These are phyloP conservation scores for Ceratoteleas bidentatus DNA, from an alignment of 1,140 invertebrate genomes.

Conservation along the genomic window DNA sequence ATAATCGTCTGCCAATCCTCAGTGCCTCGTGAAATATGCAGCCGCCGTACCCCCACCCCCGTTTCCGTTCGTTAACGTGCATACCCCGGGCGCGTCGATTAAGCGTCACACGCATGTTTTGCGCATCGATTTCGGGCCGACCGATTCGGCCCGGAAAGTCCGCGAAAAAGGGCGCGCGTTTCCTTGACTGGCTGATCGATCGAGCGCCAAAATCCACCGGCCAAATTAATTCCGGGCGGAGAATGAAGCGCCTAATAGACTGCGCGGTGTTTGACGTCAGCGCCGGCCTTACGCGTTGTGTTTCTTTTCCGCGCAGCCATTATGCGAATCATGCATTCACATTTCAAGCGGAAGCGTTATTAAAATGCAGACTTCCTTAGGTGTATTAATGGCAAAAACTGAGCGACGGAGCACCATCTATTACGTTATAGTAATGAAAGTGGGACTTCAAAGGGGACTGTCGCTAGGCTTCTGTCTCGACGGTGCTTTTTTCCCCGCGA, in stretches of 20 bases:
- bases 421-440: too few relatives aligned
- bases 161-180: conserved; percentile 20
- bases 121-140: conserved; percentile 30
- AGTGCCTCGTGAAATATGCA: conserved; percentile 34
- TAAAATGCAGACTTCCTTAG: conserved; percentile 62
- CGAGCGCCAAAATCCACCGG: conserved; percentile 4
- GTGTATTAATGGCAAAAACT: conserved; percentile 53
- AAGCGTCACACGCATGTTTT: conserved; percentile 54
- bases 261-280: conserved; percentile 50
- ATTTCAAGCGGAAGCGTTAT: conserved; percentile 61
- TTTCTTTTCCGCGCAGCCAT: conserved; percentile 54
- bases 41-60: neutral
- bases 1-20: conserved; percentile 47
- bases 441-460: too few relatives aligned
- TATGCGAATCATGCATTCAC: conserved; percentile 61
- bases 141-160: conserved; percentile 36
- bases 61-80: conserved; percentile 23
- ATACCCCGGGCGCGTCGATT: conserved; percentile 56
- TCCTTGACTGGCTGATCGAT: conserved; percentile 42
- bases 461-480: too few relatives aligned
- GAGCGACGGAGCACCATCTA: too few relatives aligned
- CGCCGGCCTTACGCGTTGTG: conserved; percentile 44
- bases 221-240: conserved; percentile 41
- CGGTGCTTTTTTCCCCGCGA: too few relatives aligned
- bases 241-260: conserved; percentile 59